Conservation (phyloP, 2,797 vertebrate species). For the Manis javanica region DNA sequence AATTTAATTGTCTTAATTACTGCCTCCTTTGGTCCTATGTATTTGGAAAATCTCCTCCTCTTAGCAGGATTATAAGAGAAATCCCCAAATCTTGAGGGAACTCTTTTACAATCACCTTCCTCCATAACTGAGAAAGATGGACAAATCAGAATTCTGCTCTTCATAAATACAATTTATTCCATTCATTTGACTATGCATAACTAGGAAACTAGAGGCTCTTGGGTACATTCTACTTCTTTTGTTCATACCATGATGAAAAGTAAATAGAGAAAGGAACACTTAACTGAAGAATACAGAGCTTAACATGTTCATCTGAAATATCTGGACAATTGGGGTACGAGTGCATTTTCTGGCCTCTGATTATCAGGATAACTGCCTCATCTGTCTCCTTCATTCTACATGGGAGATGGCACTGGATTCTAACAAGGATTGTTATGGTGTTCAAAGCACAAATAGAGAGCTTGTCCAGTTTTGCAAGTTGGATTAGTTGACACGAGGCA, state of each 20-base stretch:
- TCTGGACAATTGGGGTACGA: neutral
- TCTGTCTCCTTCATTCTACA: neutral
- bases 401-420: neutral
- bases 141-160: neutral
- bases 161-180: neutral
- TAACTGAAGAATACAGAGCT: neutral
- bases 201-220: neutral
- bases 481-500: conserved; percentile 9
- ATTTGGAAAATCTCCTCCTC: neutral
- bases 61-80: conserved; percentile 16
- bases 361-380: neutral
- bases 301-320: neutral
- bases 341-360: conserved; percentile 51
- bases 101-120: neutral
- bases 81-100: neutral
- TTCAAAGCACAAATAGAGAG: conserved; percentile 37
- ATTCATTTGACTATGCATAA: neutral
- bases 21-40: neutral
- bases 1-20: conserved; percentile 47
- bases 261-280: neutral
- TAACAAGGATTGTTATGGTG: conserved; percentile 23
- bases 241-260: neutral
- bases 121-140: neutral
- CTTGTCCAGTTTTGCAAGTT: conserved; percentile 63
- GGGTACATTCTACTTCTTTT: neutral